Base-by-base conservation (phyloP, 1,140 invertebrate species). In the Maniola jurtina region DNA sequence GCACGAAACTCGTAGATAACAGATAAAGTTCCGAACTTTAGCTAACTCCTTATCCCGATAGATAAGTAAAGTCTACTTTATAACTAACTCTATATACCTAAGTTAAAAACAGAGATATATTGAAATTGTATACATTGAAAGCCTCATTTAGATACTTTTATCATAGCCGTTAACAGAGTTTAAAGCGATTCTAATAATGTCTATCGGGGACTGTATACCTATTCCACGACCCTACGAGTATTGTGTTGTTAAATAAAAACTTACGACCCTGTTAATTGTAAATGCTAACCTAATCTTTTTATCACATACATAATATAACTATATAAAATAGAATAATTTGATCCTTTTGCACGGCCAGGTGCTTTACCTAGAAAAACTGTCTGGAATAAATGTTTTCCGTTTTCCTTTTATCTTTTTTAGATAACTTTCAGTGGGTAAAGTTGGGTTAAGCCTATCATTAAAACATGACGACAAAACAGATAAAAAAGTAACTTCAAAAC, bases 391-490 rank as follows among this genome's bases (percentile, higher is more conserved):
- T n/a, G n/a, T n/a, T n/a, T n/a, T 36, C 9, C 36, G 36, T 36
- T 9, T 36, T 9, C 36, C 5, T 36, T 36, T 36, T 6, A 36
- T 36, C 36, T n/a, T 36, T 8, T 42, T 42, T 11, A 11, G 6
- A 42, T 9, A 42, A 42, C 40, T 42, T 42, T 42, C 11, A 42
- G 50, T 10, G 5, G 4, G 47, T 50, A 50, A 50, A 54, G 16
- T 34, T 54, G 50, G 15, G 50, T 34, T 14, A 33, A 16, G 50
- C 33, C 50, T 16, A 16, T 25, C 50, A 54, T 54, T 16, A 54
- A 54, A 54, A 54, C 50, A 54, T 54, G 33, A 54, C 50, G 50
- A 54, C 50, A 34, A 54, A 54, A 54, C 50, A 34, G 16, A 33
- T 34, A 54, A 54, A 34, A 54, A 54, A 54, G 50, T 34, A 7